Percentiles rank a stretch among this genome's conserved stretches.
Evolutionary conservation across 2,888 invertebrate species (phyloP).

Genomic region (Metalampra italica): DNA sequence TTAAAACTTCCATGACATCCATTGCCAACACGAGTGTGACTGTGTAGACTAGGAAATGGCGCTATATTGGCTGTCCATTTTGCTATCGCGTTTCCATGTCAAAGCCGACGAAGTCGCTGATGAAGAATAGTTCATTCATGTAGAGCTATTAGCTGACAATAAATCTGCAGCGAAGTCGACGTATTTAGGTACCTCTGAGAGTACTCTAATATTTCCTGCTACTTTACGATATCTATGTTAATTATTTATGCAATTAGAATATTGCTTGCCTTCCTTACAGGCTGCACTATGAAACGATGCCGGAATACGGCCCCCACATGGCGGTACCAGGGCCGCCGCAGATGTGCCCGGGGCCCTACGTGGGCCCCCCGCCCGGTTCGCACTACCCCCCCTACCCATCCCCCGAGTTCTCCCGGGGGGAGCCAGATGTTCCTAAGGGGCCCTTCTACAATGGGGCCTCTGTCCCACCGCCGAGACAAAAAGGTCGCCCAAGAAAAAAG

Average conservation of each 20-base stretch:
- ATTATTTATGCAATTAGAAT: neutral
- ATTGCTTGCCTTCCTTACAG: slow-evolving; percentile 27
- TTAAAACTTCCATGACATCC: too few species aligned
- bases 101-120: too few species aligned
- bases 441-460: slow-evolving; percentile 78
- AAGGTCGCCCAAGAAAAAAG: slow-evolving; percentile 94
- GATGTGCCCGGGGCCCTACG: slow-evolving; percentile 77
- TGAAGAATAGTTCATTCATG: too few species aligned
- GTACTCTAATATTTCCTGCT: neutral
- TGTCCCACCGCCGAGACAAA: slow-evolving; percentile 87
- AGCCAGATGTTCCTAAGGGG: slow-evolving; percentile 69
- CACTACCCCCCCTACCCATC: slow-evolving; percentile 79
- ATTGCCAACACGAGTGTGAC: too few species aligned
- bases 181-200: too few species aligned
- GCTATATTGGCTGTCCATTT: too few species aligned
- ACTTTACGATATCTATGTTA: neutral
- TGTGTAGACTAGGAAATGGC: too few species aligned
- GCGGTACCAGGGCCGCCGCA: slow-evolving; percentile 78
- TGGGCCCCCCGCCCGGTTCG: slow-evolving; percentile 62
- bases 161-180: too few species aligned
- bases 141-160: too few species aligned
- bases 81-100: too few species aligned
- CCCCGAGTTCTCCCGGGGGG: slow-evolving; percentile 76
- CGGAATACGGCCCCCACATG: slow-evolving; percentile 76
- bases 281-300: slow-evolving; percentile 75